Percentiles rank a stretch among this genome's conserved stretches.
Conservation (phyloP, 1,140 invertebrate species). For the Drosophila santomea region DNA sequence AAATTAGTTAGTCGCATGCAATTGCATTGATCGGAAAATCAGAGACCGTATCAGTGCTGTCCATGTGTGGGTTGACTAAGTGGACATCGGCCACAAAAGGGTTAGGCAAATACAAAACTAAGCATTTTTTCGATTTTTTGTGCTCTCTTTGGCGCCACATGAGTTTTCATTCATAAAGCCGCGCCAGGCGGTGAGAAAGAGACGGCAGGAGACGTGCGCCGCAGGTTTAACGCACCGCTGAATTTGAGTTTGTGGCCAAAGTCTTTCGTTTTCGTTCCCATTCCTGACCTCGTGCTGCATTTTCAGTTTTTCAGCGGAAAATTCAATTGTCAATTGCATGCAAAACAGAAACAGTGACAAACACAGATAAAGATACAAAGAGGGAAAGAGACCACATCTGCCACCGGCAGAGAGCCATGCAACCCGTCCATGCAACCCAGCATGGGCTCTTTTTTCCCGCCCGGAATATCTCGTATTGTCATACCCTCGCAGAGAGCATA, state of each 20-base stretch:
- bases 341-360: neutral
- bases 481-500: neutral
- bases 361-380: too few relatives aligned
- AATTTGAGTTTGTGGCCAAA: constrained; percentile 69
- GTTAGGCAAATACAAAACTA: constrained; percentile 8
- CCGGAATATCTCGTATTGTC: constrained; percentile 23
- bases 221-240: constrained; percentile 67
- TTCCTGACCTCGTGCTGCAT: constrained; percentile 70
- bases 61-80: constrained; percentile 23
- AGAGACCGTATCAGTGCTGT: constrained; percentile 53
- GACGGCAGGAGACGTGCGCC: constrained; percentile 16
- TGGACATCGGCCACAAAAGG: constrained; percentile 18
- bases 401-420: neutral
- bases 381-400: neutral
- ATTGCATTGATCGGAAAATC: constrained; percentile 43
- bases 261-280: constrained; percentile 63
- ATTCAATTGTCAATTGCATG: constrained; percentile 39
- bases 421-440: constrained; percentile 6
- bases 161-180: constrained; percentile 45
- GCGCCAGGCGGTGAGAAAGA: neutral
- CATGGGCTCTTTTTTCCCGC: constrained; percentile 7
- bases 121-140: constrained; percentile 2
- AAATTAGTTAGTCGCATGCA: constrained; percentile 66
- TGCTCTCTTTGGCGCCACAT: constrained; percentile 11
- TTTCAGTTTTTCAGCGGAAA: constrained; percentile 34